Evolutionary conservation across 2,888 invertebrate species (phyloP).

Genomic region (Brenthis daphne): DNA sequence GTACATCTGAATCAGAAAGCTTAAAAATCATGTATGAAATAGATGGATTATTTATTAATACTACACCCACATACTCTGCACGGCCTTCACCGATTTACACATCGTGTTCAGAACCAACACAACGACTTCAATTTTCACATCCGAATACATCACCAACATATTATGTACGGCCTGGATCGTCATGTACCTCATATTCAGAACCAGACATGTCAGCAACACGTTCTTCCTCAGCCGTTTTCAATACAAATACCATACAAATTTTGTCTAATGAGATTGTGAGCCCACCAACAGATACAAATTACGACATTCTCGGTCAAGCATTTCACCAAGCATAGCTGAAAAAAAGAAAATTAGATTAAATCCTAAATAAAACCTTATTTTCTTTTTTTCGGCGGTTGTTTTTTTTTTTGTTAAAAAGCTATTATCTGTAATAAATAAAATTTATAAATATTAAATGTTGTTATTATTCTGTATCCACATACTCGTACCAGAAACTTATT

Average conservation of each 20-base stretch:
- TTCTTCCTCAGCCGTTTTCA: slow-evolving; percentile 7
- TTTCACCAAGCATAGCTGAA: too few relatives aligned
- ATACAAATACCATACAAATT: slow-evolving; percentile 7
- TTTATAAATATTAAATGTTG: too few relatives aligned
- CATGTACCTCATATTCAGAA: slow-evolving; percentile 14
- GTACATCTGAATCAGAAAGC: slow-evolving; percentile 13
- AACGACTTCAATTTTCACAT: slow-evolving; percentile 8
- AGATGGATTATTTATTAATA: too few relatives aligned
- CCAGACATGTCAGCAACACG: slow-evolving; percentile 9
- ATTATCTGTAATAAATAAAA: too few relatives aligned
- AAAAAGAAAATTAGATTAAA: too few relatives aligned
- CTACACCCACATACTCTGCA: too few relatives aligned
- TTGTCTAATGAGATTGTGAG: slow-evolving; percentile 13
- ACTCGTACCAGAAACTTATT: neutral
- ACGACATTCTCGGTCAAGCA: too few relatives aligned
- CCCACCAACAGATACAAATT: neutral
- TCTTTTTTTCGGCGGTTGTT: too few relatives aligned
- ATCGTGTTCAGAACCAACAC: neutral
- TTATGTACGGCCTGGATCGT: slow-evolving; percentile 11
- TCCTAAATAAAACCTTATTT: too few relatives aligned
- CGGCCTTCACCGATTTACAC: neutral
- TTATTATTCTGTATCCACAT: slow-evolving; percentile 9
- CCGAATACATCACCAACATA: slow-evolving; percentile 28
- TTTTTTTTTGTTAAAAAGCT: too few relatives aligned
- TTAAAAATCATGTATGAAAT: neutral